Conservation (phyloP, 2,888 invertebrate genomes). For the Hemaris fuciformis region DNA sequence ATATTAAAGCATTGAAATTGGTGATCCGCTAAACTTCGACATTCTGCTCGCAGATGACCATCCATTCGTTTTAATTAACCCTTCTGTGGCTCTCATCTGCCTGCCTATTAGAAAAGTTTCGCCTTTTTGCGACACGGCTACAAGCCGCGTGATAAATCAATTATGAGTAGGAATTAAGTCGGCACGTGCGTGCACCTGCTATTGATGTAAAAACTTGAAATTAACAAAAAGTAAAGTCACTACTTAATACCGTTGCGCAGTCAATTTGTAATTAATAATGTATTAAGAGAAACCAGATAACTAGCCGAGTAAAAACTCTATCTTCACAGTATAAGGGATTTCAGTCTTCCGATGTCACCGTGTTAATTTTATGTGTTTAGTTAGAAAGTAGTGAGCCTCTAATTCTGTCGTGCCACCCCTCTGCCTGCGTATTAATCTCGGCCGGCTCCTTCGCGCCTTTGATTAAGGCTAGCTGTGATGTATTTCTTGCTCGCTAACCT, state of each 20-base stretch:
- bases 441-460: conserved; percentile 69
- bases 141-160: conserved; percentile 60
- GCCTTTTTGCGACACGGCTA: conserved; percentile 48
- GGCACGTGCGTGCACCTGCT: conserved; percentile 33
- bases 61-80: conserved; percentile 79
- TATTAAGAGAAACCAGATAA: conserved; percentile 6
- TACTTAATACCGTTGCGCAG: not conserved
- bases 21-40: conserved; percentile 80
- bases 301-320: not conserved
- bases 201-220: conserved; percentile 36
- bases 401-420: conserved; percentile 54
- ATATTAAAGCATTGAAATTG: conserved; percentile 80
- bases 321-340: not conserved
- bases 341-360: conserved; percentile 26
- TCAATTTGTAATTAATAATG: conserved; percentile 6
- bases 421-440: conserved; percentile 74
- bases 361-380: conserved; percentile 49
- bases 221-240: not conserved
- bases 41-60: conserved; percentile 71
- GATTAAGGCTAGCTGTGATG: conserved; percentile 76
- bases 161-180: conserved; percentile 34
- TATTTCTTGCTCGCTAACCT: conserved; percentile 77
- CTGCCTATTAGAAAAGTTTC: conserved; percentile 60
- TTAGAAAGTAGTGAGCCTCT: conserved; percentile 47
- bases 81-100: conserved; percentile 64